Evolutionary conservation across 2,888 invertebrate species (phyloP), one percentile per base, ranked within the genome.

Genomic region (Eupithecia abbreviata): DNA sequence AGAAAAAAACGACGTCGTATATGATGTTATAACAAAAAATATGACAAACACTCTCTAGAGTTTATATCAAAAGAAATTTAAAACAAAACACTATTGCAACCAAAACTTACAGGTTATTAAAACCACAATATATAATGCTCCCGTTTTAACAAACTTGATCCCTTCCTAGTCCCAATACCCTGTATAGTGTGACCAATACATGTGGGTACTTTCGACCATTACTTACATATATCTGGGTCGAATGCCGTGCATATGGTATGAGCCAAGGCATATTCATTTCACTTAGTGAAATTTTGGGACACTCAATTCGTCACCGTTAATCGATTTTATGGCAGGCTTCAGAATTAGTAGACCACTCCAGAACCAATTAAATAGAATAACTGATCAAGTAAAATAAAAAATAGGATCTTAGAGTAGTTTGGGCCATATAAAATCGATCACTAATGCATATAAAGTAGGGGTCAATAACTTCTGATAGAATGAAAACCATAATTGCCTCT

Each of bases 161-260:
- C 82, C 74, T 78, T 79, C 81, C 80, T 82, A 82, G 84, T 77
- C 81, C 84, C 71, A 88, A 87, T 89, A 86, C 84, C 89, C 87
- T 82, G 83, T 84, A 81, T 83, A 79, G 77, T 78, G 79, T 79
- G 77, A 58, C 77, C 65, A 18, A 71, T 68, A 65, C 74, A 74
- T 72, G 78, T 72, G 71, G 78, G 81, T 80, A 83, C 83, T 82
- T 82, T 83, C 80, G 75, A 80, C 78, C 77, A 80, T 81, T 82
- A 82, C 82, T 84, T 84, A 82, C 30, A 30, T 30, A 30, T 30
- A 30, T 30, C 84, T 83, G 82, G 82, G 86, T 82, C 86, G 82
- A 88, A 89, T 86, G 88, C 83, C 84, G 76, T 83, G 92, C 90
- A 91, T 91, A 85, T 84, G 77, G 79, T 90, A 90, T 90, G 89